Evolutionary conservation across 2,888 invertebrate species (phyloP), one percentile per base, ranked within the genome.

Genomic region (Tuberolachnus salignus): DNA sequence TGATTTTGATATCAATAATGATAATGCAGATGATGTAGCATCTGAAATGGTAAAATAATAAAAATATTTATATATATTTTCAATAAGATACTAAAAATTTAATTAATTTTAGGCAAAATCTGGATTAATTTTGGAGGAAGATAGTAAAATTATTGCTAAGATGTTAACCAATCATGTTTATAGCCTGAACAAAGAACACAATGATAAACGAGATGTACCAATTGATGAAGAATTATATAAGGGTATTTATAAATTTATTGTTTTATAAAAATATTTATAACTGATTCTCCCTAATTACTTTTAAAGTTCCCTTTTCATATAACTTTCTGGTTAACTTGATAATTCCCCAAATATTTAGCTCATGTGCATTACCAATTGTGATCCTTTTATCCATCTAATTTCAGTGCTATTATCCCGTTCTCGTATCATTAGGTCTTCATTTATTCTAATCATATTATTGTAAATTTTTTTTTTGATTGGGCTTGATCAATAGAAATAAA

Each of bases 41-140:
- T 92, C 92, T 84, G 97, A 97, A 86, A 96, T 98, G 97, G 91
- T 90, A 84, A 85, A 49, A 55, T 81, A 34, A 59, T 49, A 73
- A 21, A 23, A 1, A 14, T 42, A 16, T 10, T 16, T 73, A 19
- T n/a, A 63, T 14, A 51, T 51, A 26, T 34, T 80, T 44, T 16
- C 16, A 44, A n/a, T 61, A 13, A 46, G 16, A 14, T 14, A n/a
- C 16, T 16, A 23, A 4, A 34, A 34, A 3, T 34, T 42, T 16
- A 23, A 13, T 72, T 66, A n/a, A 55, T 53, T 63, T 53, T 82
- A 89, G 90, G 94, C 94, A 53, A 95, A 95, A 85, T 94, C 95
- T 34, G 95, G 96, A 53, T 92, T 97, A 84, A 94, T 98, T 84
- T 93, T 94, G 85, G 97, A 98, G 84, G 98, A 97, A 85, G 98